A percentile compares a stretch with the other conserved stretches of the same genome.
Conservation (phyloP, 2,888 invertebrate species). For the Quadriops clusia region DNA sequence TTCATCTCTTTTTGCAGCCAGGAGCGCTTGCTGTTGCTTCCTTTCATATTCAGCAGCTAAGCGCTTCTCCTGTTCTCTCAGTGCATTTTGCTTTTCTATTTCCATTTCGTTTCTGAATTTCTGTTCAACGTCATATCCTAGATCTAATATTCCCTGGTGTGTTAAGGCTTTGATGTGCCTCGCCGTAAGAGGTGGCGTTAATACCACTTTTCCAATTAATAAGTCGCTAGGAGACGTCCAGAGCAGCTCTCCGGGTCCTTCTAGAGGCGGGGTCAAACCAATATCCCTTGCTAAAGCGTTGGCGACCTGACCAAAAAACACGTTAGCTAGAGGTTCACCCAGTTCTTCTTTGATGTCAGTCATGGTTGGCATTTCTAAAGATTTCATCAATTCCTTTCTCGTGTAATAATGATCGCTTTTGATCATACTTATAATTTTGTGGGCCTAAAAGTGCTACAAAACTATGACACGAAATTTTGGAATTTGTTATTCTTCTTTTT, state of each 20-base stretch:
- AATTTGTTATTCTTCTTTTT: no score
- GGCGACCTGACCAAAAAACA: constrained; percentile 29
- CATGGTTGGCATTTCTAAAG: constrained; percentile 27
- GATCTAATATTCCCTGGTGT: constrained; percentile 35
- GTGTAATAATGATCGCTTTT: constrained; percentile 23
- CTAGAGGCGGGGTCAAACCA: constrained; percentile 26
- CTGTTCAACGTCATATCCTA: constrained; percentile 28
- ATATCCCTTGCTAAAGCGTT: constrained; percentile 25
- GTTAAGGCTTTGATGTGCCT: constrained; percentile 34
- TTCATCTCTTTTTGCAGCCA: constrained; percentile 14
- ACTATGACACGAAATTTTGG: no score
- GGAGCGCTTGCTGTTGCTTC: constrained; percentile 18
- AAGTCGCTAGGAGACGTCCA: constrained; percentile 38
- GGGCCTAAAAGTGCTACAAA: no score
- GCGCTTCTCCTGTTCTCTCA: constrained; percentile 25
- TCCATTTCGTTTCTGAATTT: constrained; percentile 27
- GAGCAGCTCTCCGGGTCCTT: constrained; percentile 30
- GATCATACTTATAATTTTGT: no score
- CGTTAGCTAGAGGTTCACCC: constrained; percentile 28
- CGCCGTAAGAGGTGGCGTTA: constrained; percentile 33
- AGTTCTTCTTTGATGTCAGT: constrained; percentile 28
- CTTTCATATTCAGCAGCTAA: constrained; percentile 18
- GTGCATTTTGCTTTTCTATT: constrained; percentile 23
- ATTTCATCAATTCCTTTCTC: constrained; percentile 20
- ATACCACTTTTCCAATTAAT: constrained; percentile 31